Evolutionary conservation across 2,113 vertebrate species (phyloP).

Genomic region (Redunca redunca): DNA sequence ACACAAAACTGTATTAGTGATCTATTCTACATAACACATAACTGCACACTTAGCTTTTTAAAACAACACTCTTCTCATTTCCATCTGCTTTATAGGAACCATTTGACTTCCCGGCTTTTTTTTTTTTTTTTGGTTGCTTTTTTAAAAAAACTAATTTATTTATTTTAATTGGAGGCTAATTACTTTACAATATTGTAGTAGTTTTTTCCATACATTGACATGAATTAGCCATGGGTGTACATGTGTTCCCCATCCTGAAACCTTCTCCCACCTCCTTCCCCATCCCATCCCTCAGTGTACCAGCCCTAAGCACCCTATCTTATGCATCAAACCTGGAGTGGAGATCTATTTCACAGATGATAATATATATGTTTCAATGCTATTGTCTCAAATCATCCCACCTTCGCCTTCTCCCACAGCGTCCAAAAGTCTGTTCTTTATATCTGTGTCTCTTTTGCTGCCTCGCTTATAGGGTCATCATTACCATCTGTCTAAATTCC

Average conservation of each 20-base stretch:
- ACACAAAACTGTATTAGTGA: not conserved
- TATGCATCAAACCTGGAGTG: accelerated
- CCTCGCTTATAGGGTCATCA: accelerated
- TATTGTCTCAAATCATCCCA: not conserved
- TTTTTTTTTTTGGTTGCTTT: not conserved
- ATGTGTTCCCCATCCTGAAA: not conserved
- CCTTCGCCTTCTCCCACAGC: not conserved
- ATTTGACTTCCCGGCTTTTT: not conserved
- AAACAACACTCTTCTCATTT: not conserved
- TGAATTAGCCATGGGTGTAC: not conserved
- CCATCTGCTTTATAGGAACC: not conserved
- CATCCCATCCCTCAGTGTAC: not conserved
- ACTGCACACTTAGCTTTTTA: not conserved
- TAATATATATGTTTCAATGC: not conserved
- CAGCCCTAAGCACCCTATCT: not conserved
- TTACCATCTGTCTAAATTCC: not conserved
- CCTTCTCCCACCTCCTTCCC: not conserved
- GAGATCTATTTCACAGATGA: not conserved
- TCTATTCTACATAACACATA: not conserved
- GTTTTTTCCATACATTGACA: not conserved
- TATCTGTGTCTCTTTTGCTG: not conserved
- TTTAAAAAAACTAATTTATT: not conserved
- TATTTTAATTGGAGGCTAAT: not conserved
- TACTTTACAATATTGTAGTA: not conserved
- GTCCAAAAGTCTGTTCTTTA: not conserved